These are phyloP conservation scores for Drosophila kuntzei DNA, from an alignment of 2,888 invertebrate species.

Conservation along the genomic window DNA sequence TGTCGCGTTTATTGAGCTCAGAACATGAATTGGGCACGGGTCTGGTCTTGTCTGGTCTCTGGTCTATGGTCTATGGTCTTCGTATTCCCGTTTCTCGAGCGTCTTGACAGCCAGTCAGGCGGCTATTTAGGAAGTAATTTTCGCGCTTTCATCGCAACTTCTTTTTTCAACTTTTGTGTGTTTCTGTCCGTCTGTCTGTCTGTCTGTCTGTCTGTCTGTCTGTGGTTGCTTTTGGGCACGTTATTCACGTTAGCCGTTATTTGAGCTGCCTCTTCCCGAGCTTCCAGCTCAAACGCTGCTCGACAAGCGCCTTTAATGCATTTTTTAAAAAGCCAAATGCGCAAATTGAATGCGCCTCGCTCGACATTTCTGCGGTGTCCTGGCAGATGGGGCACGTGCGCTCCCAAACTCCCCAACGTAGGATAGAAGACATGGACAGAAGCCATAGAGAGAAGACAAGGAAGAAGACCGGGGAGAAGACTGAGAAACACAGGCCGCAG, in stretches of 20 bases:
- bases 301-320: slow-evolving; percentile 68
- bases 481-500: slow-evolving; percentile 36
- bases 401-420: slow-evolving; percentile 16
- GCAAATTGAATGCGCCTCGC: slow-evolving; percentile 74
- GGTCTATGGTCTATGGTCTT: slow-evolving; percentile 13
- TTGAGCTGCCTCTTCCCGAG: slow-evolving; percentile 35
- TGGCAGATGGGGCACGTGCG: slow-evolving; percentile 60
- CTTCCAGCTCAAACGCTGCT: slow-evolving; percentile 6
- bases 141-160: slow-evolving; percentile 76
- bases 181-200: slow-evolving; percentile 5
- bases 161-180: slow-evolving; percentile 27
- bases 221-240: slow-evolving; percentile 70
- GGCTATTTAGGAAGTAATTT: slow-evolving; percentile 80
- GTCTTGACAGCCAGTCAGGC: slow-evolving; percentile 78
- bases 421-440: slow-evolving; percentile 1
- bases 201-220: slow-evolving; percentile 43
- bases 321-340: slow-evolving; percentile 81
- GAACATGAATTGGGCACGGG: slow-evolving; percentile 61
- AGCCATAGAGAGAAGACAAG: background rate
- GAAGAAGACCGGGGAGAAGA: background rate
- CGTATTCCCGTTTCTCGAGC: slow-evolving; percentile 29
- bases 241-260: slow-evolving; percentile 76
- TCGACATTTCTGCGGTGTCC: slow-evolving; percentile 60
- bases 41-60: slow-evolving; percentile 29
- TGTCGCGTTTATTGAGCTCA: slow-evolving; percentile 69